Conservation (phyloP, 2,113 vertebrate genomes). For the Saguinus midas region DNA sequence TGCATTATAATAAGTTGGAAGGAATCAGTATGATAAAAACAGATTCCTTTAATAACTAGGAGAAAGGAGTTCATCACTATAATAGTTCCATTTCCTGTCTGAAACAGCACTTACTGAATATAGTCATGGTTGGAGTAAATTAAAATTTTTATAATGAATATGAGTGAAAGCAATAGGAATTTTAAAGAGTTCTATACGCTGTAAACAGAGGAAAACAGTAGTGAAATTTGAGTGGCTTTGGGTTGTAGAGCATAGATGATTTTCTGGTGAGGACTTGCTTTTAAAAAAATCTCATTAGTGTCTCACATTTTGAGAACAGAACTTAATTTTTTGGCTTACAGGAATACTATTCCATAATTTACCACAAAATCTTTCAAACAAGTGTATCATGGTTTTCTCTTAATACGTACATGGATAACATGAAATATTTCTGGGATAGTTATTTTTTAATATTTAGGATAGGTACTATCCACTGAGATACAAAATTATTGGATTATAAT, state of each 20-base stretch:
- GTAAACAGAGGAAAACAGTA: background rate
- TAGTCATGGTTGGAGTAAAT: background rate
- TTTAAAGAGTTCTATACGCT: background rate
- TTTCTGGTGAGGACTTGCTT: background rate
- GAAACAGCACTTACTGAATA: slow-evolving; percentile 55
- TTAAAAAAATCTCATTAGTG: background rate
- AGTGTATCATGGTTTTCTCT: background rate
- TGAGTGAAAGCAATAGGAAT: background rate
- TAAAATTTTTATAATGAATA: slow-evolving; percentile 29
- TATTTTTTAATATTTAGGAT: background rate
- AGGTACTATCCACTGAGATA: background rate
- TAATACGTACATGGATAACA: background rate
- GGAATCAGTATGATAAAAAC: slow-evolving; percentile 47
- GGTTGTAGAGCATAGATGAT: background rate
- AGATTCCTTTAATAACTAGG: slow-evolving; percentile 65
- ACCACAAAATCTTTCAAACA: background rate
- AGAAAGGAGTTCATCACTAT: slow-evolving; percentile 22
- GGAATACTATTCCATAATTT: background rate
- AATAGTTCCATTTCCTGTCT: slow-evolving; percentile 34
- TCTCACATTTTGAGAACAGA: background rate
- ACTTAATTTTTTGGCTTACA: slow-evolving; percentile 8
- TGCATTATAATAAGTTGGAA: background rate
- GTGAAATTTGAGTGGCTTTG: background rate
- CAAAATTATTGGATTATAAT: background rate
- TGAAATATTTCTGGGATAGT: background rate